phyloP scores from a whole-genome alignment of 2,888 invertebrate genomes.

The Oxyscelio sp. region DNA sequence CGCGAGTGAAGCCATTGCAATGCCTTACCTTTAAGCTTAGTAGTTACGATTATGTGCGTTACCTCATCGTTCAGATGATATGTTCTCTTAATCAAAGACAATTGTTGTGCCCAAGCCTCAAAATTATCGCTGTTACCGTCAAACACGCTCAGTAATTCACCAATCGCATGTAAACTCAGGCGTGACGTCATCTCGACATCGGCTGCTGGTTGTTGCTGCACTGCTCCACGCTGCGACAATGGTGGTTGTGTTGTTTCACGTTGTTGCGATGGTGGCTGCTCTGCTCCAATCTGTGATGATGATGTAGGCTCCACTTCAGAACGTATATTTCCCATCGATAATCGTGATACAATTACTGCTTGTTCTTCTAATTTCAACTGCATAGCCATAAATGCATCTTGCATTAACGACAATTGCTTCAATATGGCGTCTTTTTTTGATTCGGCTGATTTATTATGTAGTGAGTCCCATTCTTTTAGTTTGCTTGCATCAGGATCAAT shows the following conservation, averaged over 20 bases:
- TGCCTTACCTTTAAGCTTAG: constrained; percentile 60
- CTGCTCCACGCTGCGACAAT: background rate
- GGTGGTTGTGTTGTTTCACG: background rate
- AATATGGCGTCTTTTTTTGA: background rate
- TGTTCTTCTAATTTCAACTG: background rate
- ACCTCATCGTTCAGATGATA: constrained; percentile 50
- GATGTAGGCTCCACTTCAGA: too few relatives aligned
- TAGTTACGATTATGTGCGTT: constrained; percentile 34
- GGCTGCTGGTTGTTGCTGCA: background rate
- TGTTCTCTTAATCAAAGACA: constrained; percentile 20
- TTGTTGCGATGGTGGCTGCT: background rate
- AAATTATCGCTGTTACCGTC: constrained; percentile 24
- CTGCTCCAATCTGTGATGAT: background rate
- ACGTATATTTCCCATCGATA: too few relatives aligned
- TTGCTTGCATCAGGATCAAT: background rate
- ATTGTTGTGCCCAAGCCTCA: constrained; percentile 52
- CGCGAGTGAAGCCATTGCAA: constrained; percentile 64
- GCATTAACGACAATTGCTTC: constrained; percentile 2
- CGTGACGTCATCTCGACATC: too few relatives aligned
- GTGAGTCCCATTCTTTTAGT: background rate
- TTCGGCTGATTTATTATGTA: too few relatives aligned
- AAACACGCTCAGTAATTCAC: background rate
- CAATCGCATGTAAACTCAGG: background rate
- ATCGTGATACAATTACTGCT: background rate
- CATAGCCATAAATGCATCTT: background rate